Base-by-base conservation (phyloP, 2,797 vertebrate species). In the Sarcoramphus papa region DNA sequence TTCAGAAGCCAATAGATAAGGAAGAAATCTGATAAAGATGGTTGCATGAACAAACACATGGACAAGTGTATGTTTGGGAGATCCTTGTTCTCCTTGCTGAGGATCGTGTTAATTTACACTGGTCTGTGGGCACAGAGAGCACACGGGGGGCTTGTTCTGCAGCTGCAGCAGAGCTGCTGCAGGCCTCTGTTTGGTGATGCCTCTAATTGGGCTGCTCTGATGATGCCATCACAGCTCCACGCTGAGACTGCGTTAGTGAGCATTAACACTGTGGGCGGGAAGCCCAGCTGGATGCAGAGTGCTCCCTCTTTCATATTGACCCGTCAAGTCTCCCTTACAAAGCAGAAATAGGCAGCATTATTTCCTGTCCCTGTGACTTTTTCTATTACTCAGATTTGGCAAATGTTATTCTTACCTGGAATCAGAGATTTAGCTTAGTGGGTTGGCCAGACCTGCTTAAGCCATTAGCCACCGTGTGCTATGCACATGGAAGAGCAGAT, bases 191-290 rank as follows among this genome's bases (percentile, higher is more conserved):
- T 50, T 10, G 40, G 50, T 56, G 31, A 53, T 60, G 22, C 20
- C 47, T 91, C n/a, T 63, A 70, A 45, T 0, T 59, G 10, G 23
- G 31, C 53, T 86, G 50, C 60, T 77, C 33, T 28, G 21, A 54
- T 1, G 14, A 64, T 63, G 56, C n/a, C 13, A 10, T 20, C 35
- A 35, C 27, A 67, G 12, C 13, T 87, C 67, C 31, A 14, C 2
- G 30, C 27, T 10, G 25, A 74, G 19, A n/a, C 10, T 6, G 4
- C 3, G 0, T 41, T 15, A 41, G 53, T 9, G 37, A 82, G 47
- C 0, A 0, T n/a, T 62, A 57, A 27, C 6, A 2, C 16, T 13
- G 33, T 0, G 0, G 41, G 20, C 0, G 0, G 75, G 59, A 81
- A 76, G 30, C n/a, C n/a, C 41, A 50, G 80, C 28, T 50, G 37